phyloP scores from a whole-genome alignment of 2,888 invertebrate genomes.

The Drosophila conformis region DNA sequence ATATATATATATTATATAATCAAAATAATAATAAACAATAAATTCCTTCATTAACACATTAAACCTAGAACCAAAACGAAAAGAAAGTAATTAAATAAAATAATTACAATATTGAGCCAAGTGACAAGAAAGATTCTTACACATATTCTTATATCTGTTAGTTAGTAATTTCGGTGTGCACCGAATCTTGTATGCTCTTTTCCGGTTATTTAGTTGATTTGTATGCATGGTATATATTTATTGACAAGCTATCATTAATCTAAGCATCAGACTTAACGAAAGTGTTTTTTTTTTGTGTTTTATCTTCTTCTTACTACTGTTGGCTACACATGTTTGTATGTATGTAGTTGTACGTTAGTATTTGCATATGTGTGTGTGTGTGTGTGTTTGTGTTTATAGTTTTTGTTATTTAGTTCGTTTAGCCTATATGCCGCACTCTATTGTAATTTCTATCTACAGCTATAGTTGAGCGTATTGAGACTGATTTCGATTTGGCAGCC shows the following conservation, averaged over 20 bases:
- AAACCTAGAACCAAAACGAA: background rate
- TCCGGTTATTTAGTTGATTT: slow-evolving; percentile 36
- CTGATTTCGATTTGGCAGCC: slow-evolving; percentile 22
- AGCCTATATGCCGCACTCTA: slow-evolving; percentile 36
- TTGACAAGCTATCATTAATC: slow-evolving; percentile 27
- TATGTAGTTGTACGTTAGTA: background rate
- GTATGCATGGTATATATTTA: background rate
- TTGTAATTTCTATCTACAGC: slow-evolving; percentile 40
- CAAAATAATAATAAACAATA: slow-evolving; percentile 41
- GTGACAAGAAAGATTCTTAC: slow-evolving; percentile 19
- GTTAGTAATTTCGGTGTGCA: slow-evolving; percentile 40
- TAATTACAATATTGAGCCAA: slow-evolving; percentile 16
- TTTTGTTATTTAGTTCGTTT: slow-evolving; percentile 23
- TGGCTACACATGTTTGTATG: slow-evolving; percentile 15
- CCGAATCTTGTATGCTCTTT: slow-evolving; percentile 57
- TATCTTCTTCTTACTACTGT: slow-evolving; percentile 26
- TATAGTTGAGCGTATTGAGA: slow-evolving; percentile 29
- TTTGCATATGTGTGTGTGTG: background rate
- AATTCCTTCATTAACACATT: slow-evolving; percentile 15
- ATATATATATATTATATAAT: slow-evolving; percentile 60
- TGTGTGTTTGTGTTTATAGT: slow-evolving; percentile 10
- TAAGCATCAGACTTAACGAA: slow-evolving; percentile 49
- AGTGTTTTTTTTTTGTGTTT: slow-evolving; percentile 11
- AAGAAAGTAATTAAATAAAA: slow-evolving; percentile 25
- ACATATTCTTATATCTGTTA: slow-evolving; percentile 1